These are phyloP conservation scores for Tupaia chinensis DNA, from an alignment of 2,113 vertebrate genomes.

Conservation along the genomic window DNA sequence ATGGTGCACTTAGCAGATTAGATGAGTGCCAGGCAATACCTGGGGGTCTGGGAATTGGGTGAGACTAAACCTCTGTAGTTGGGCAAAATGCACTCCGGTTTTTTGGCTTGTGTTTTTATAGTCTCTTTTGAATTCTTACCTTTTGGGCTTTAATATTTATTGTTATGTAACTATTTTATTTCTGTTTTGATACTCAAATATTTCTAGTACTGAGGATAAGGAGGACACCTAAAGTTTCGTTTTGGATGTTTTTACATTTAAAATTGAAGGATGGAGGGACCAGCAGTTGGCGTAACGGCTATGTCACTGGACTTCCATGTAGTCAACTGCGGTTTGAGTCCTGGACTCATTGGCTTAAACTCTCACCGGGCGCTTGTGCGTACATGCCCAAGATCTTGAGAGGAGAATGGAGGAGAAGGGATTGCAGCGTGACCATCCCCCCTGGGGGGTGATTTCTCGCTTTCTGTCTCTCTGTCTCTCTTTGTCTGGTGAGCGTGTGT, in stretches of 20 bases:
- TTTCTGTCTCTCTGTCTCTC: no score
- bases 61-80: not conserved
- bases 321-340: no score
- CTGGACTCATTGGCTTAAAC: no score
- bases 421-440: no score
- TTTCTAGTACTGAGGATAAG: not conserved
- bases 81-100: not conserved
- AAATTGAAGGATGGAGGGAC: not conserved
- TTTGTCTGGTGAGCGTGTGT: no score
- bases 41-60: not conserved
- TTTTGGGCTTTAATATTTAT: not conserved
- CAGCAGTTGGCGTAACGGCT: no score
- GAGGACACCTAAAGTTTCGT: not conserved
- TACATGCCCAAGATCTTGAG: no score
- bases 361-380: no score
- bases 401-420: no score
- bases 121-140: not conserved
- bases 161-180: not conserved
- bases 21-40: not conserved
- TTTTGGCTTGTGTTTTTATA: constrained; percentile 1
- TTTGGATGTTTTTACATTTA: not conserved
- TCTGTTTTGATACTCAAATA: not conserved
- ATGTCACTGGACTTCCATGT: no score
- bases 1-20: not conserved
- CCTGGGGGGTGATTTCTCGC: no score